Conservation (phyloP, 2,888 invertebrate species). For the Aleiodes leptofemur region DNA sequence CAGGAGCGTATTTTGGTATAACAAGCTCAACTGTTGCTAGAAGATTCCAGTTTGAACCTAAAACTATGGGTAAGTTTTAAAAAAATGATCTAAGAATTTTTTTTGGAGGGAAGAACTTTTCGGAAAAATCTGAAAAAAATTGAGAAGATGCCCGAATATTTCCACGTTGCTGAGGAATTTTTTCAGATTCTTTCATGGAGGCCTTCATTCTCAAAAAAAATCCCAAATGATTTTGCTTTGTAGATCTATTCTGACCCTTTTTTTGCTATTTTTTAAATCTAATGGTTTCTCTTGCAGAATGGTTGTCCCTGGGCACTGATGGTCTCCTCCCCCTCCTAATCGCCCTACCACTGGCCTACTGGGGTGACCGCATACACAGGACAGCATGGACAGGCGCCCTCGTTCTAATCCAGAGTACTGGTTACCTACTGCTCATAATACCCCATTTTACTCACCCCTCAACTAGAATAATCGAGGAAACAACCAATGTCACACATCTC, state of each 20-base stretch:
- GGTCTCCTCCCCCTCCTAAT: conserved; percentile 78
- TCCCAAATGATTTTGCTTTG: conserved; percentile 36
- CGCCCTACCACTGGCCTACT: conserved; percentile 78
- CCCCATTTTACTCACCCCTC: conserved; percentile 77
- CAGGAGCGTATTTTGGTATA: conserved; percentile 65
- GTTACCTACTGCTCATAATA: conserved; percentile 76
- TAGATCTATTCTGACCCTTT: too few relatives aligned
- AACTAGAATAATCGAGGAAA: conserved; percentile 60
- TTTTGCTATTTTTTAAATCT: too few relatives aligned
- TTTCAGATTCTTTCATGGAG: too few relatives aligned
- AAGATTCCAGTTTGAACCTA: conserved; percentile 67
- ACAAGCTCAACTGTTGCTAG: conserved; percentile 68
- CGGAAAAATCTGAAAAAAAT: too few relatives aligned
- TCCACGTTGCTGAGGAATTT: too few relatives aligned
- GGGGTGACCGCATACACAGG: conserved; percentile 79
- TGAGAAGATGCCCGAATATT: too few relatives aligned
- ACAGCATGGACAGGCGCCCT: conserved; percentile 79
- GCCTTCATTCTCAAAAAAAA: too few relatives aligned
- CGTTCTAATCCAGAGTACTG: conserved; percentile 77
- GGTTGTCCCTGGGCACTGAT: conserved; percentile 75
- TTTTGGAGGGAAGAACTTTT: too few relatives aligned
- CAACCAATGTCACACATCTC: conserved; percentile 56
- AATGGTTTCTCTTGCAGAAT: conserved; percentile 75
- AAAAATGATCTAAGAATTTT: background rate
- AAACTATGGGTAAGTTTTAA: conserved; percentile 64